A percentile compares a stretch with the other conserved stretches of the same genome.
phyloP scores from a whole-genome alignment of 2,888 invertebrate species.

The Nemotelus pantherinus region DNA sequence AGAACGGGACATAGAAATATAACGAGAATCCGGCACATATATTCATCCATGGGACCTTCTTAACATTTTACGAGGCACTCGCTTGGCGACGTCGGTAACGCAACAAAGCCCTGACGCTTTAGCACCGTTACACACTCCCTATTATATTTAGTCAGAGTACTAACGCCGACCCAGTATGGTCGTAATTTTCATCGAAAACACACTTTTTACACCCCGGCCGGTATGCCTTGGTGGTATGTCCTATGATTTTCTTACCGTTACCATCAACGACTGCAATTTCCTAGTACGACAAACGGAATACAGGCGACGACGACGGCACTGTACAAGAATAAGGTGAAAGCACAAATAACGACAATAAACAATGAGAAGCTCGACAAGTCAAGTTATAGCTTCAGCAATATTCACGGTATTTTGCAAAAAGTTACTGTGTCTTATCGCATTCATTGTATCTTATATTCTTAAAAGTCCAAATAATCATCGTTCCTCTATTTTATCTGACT shows the following conservation, averaged over 20 bases:
- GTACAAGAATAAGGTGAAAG: constrained; percentile 47
- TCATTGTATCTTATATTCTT: background rate
- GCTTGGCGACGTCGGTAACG: background rate
- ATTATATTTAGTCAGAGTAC: background rate
- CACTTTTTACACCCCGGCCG: constrained; percentile 6
- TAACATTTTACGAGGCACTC: constrained; percentile 8
- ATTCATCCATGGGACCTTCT: background rate
- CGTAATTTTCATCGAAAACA: constrained; percentile 36
- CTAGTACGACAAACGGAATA: no score
- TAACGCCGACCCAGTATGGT: constrained; percentile 18
- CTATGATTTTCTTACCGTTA: no score
- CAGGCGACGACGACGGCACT: no score
- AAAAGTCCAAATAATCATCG: constrained; percentile 12
- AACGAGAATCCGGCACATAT: constrained; percentile 2
- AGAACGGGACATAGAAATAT: background rate
- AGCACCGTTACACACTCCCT: background rate
- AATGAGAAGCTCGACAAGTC: constrained; percentile 45
- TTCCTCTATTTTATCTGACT: background rate
- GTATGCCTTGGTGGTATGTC: background rate
- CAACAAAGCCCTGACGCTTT: background rate
- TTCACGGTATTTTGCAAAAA: constrained; percentile 32
- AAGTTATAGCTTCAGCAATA: constrained; percentile 48
- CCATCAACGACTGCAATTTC: no score
- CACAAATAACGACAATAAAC: constrained; percentile 51
- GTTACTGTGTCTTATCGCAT: background rate